Evolutionary conservation across 2,888 invertebrate genomes (phyloP), one percentile per base, ranked within the genome.

Genomic region (Eulithis prunata): DNA sequence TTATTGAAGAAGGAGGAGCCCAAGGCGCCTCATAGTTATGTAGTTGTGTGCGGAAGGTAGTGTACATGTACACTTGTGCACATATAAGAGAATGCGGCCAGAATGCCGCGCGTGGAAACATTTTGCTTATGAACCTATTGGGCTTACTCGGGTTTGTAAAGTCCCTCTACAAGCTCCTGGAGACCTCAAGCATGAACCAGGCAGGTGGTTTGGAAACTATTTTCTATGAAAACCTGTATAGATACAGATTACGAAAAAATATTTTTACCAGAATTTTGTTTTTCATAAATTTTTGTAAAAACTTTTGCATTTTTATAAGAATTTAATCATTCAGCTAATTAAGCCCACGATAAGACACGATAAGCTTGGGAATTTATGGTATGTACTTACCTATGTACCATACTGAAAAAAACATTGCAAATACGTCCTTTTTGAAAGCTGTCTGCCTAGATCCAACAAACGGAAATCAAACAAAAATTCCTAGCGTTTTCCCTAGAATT

Each of bases 401-500:
- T 21, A 21, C 21, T 21, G 2, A 21, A 21, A 21, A 21, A 21
- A 21, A 1, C 21, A 21, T 4, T 49, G 21, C 6, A 5, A 49
- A 49, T 21, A 49, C 11, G 49, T 11, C n/a, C n/a, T 49, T 8
- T 59, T 59, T 51, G 54, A 66, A 61, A 57, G 61, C 61, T 41
- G 61, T 66, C 47, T 62, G 49, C 56, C 60, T 61, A 62, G 10
- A 43, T 64, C 46, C 28, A 56, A 63, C 45, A 51, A 64, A 62
- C 70, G 69, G 71, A 70, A 71, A 69, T 52, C 54, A 46, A 67
- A 51, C 64, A 47, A 47, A 62, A 68, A 71, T 72, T 62, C 67
- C 62, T 36, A 47, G 32, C 63, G 58, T 67, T 68, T 63, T 64
- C 38, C 58, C 49, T 21, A 47, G 45, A 65, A 68, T 71, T 65